Base-by-base conservation (phyloP, 2,113 vertebrate genomes). In the Cromileptes altivelis region DNA sequence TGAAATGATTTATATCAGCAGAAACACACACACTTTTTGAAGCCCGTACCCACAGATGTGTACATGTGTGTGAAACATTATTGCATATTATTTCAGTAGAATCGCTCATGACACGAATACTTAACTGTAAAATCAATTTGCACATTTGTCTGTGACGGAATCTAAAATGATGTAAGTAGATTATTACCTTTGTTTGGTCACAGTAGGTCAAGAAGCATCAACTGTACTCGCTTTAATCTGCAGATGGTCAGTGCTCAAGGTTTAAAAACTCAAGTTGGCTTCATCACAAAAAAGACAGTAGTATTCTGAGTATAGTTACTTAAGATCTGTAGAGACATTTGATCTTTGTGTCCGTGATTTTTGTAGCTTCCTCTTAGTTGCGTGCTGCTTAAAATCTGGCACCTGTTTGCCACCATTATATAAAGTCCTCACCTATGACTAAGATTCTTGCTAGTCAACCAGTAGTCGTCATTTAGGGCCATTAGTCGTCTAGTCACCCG, bases 1-100 rank as follows among this genome's bases (percentile, higher is more conserved):
- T 93, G 94, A 96, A 95, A 94, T 96, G 94, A 95, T 95, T 95
- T 95, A 96, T 93, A 86, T 87, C 79, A 33, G 85, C 80, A 92
- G 45, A 91, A 85, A 94, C 81, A 74, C 85, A 85, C 50, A 56
- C 67, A 50, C 58, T 70, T 70, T 84, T 55, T 82, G 62, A 90
- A 84, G 80, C 78, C 57, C 21, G 47, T 73, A 82, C 86, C 52
- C 70, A 82, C 55, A 80, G 71, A 86, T 63, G 70, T 84, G 79
- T 73, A 75, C 45, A 40, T 81, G 79, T 84, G 73, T 75, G 78
- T 88, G 83, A 86, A 89, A 87, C 73, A 81, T 75, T 86, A 85
- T 62, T 55, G 73, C 80, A 61, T 81, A 73, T 86, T 84, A 85
- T 80, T 90, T 81, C 84, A 75, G 80, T 4, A n/a, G 65, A 87